Percentiles rank a stretch among this genome's conserved stretches.
Evolutionary conservation across 2,888 invertebrate genomes (phyloP).

Genomic region (Lobophora halterata): DNA sequence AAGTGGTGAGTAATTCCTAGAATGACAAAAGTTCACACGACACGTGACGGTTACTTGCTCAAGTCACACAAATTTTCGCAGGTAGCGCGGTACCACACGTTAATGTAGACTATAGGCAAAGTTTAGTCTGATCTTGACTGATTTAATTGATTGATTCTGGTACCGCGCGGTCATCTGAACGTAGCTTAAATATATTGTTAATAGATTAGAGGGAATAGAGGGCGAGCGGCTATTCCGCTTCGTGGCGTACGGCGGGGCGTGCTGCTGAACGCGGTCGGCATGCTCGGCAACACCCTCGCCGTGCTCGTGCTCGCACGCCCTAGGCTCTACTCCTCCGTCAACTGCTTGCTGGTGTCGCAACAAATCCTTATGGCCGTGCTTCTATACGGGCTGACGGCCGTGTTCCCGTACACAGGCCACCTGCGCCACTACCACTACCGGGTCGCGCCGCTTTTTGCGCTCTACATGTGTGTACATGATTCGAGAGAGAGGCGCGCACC

Average conservation of each 20-base stretch:
- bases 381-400: conserved; percentile 92
- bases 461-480: conserved; percentile 89
- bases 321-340: conserved; percentile 97
- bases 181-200: too few species aligned
- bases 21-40: too few species aligned
- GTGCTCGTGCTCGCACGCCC: conserved; percentile 95
- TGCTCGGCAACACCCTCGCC: conserved; percentile 94
- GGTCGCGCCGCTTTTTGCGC: conserved; percentile 90
- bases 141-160: too few species aligned
- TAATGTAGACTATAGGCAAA: too few species aligned
- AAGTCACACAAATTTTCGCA: too few species aligned
- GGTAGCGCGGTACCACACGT: too few species aligned
- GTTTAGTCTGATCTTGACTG: too few species aligned
- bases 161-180: too few species aligned
- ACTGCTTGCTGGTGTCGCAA: conserved; percentile 94
- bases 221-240: conserved; percentile 86
- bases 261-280: conserved; percentile 90
- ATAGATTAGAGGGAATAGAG: conserved; percentile 56
- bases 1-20: too few species aligned
- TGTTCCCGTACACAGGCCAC: conserved; percentile 90
- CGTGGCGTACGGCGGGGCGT: conserved; percentile 91
- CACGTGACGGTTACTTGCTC: too few species aligned
- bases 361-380: conserved; percentile 92
- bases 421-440: conserved; percentile 89
- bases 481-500: conserved; percentile 94